phyloP scores from a whole-genome alignment of 92 coral and sea anemone species.

The Palythoa heliodiscus region DNA sequence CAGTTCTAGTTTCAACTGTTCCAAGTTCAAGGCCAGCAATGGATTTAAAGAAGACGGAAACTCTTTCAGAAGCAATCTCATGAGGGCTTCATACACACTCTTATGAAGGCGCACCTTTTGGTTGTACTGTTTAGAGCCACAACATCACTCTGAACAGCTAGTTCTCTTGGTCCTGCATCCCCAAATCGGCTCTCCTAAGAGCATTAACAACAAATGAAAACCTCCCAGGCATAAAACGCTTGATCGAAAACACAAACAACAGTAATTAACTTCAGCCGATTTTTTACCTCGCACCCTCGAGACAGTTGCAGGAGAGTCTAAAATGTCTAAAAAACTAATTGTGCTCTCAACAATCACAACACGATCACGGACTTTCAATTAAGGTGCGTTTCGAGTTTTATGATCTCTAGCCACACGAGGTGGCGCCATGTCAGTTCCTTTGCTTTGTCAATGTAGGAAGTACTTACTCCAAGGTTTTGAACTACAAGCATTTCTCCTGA shows the following conservation, averaged over 20 bases:
- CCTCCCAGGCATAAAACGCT: not conserved
- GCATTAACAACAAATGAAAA: not conserved
- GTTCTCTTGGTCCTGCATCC: too few species aligned
- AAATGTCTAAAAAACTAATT: not conserved
- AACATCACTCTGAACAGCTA: too few species aligned
- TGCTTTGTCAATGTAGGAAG: constrained; percentile 53
- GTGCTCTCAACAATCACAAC: too few species aligned
- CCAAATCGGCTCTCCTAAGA: not conserved
- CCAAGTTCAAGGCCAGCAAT: not conserved
- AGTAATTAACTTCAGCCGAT: constrained; percentile 50
- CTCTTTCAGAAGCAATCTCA: not conserved
- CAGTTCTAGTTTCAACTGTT: not conserved
- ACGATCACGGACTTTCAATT: too few species aligned
- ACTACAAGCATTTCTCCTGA: constrained; percentile 65
- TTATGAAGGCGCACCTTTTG: too few species aligned
- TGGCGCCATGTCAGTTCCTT: constrained; percentile 28
- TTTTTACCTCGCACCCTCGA: too few species aligned
- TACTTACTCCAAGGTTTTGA: constrained; percentile 58
- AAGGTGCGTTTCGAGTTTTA: constrained; percentile 70
- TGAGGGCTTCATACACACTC: not conserved
- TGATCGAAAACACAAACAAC: constrained; percentile 59
- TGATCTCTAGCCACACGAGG: constrained; percentile 41
- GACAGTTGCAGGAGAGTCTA: not conserved
- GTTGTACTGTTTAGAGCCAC: not conserved
- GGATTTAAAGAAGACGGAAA: not conserved